phyloP scores from a whole-genome alignment of 1,140 invertebrate genomes.

The Drosophila navojoa region DNA sequence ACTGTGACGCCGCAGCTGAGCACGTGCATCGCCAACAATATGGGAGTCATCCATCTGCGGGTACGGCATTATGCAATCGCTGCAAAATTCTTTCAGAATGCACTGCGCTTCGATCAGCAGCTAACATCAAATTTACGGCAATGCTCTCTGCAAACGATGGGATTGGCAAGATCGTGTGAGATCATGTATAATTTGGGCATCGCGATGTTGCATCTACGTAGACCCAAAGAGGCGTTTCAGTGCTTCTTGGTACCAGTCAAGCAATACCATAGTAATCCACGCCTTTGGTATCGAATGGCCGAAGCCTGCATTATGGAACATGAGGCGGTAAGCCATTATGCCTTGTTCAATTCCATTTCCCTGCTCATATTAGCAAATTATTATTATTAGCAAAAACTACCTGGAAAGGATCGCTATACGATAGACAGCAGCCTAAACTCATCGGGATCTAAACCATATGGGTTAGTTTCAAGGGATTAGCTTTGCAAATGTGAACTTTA shows the following conservation, averaged over 20 bases:
- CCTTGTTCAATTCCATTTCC: not conserved
- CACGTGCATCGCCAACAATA: conserved; percentile 94
- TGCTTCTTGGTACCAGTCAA: conserved; percentile 95
- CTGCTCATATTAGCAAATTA: not conserved
- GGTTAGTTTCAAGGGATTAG: conserved; percentile 25
- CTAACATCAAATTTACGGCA: conserved; percentile 84
- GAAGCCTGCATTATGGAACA: conserved; percentile 94
- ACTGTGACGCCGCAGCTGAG: conserved; percentile 87
- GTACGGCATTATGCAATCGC: conserved; percentile 94
- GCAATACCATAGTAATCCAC: conserved; percentile 93
- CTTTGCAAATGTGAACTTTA: not conserved
- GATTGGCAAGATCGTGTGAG: conserved; percentile 88
- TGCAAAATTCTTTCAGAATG: conserved; percentile 93
- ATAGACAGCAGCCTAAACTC: conserved; percentile 20
- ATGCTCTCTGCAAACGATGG: conserved; percentile 61
- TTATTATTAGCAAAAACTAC: conserved; percentile 57
- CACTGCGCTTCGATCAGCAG: conserved; percentile 91
- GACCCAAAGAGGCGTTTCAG: conserved; percentile 93
- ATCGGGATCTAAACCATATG: conserved; percentile 49
- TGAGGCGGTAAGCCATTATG: conserved; percentile 86
- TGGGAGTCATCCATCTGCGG: conserved; percentile 94
- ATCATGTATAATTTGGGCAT: conserved; percentile 97
- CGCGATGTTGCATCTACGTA: conserved; percentile 91
- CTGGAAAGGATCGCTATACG: conserved; percentile 54
- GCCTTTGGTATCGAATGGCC: conserved; percentile 95